Conservation (phyloP, 2,113 vertebrate genomes). For the Anhinga rufa region DNA sequence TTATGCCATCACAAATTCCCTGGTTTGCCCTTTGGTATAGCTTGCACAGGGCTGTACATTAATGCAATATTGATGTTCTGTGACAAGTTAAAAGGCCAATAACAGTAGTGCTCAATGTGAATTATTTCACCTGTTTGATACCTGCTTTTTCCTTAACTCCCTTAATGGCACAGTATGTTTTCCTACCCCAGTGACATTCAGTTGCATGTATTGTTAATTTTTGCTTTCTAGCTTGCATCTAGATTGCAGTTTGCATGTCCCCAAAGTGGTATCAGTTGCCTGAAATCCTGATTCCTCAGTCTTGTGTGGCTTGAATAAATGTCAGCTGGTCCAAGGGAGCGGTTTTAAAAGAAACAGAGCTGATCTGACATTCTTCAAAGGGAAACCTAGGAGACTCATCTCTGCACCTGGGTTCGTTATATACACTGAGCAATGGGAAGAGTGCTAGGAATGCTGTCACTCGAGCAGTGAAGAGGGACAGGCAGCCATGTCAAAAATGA, state of each 20-base stretch:
- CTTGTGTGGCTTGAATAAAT: conserved; percentile 38
- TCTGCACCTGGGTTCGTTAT: conserved; percentile 65
- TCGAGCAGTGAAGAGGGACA: conserved; percentile 66
- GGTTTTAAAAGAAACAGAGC: conserved; percentile 37
- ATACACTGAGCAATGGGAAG: conserved; percentile 37
- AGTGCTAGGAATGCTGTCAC: conserved; percentile 58
- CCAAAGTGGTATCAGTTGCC: conserved; percentile 38
- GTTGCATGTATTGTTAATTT: conserved; percentile 27
- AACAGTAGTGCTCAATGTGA: not conserved
- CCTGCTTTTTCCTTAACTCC: not conserved
- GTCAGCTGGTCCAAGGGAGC: conserved; percentile 59
- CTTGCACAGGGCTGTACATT: not conserved
- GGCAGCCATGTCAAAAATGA: conserved; percentile 69
- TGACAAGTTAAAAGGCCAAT: not conserved
- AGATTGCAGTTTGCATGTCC: not conserved
- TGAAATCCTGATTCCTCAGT: conserved; percentile 42
- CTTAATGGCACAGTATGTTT: not conserved
- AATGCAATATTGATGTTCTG: not conserved
- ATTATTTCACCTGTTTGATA: conserved; percentile 10
- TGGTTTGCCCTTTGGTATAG: not conserved
- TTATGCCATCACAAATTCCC: not conserved
- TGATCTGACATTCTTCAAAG: conserved; percentile 59
- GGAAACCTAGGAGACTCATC: conserved; percentile 57
- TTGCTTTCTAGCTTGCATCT: conserved; percentile 17
- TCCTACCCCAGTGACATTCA: not conserved